phyloP scores from a whole-genome alignment of 2,888 invertebrate genomes.

The Dicyrtomina minuta region DNA sequence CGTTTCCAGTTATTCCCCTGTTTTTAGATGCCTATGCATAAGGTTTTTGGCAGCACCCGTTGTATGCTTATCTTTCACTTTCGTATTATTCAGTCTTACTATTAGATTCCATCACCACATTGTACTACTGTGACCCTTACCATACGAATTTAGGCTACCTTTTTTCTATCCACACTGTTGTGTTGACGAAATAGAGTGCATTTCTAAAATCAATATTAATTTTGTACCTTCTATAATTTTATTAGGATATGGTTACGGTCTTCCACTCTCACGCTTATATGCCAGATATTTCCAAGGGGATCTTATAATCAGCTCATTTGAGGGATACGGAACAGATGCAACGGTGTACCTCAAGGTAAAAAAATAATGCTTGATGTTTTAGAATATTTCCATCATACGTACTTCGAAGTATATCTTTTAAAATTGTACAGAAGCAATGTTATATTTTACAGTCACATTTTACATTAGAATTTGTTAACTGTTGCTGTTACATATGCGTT shows the following conservation, averaged over 20 bases:
- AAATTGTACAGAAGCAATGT: too few species aligned
- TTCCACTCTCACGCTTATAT: slow-evolving; percentile 93
- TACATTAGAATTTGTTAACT: not conserved
- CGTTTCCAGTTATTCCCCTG: too few species aligned
- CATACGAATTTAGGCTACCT: not conserved
- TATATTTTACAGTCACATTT: slow-evolving; percentile 1
- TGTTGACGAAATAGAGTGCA: not conserved
- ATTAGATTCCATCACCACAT: too few species aligned
- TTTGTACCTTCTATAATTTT: slow-evolving; percentile 17
- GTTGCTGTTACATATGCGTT: not conserved
- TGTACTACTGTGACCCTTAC: too few species aligned
- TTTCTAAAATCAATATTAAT: not conserved
- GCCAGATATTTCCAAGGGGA: slow-evolving; percentile 99
- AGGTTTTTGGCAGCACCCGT: too few species aligned
- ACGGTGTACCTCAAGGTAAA: slow-evolving; percentile 95
- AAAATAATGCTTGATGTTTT: slow-evolving; percentile 36
- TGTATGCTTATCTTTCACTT: too few species aligned
- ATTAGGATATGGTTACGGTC: slow-evolving; percentile 87
- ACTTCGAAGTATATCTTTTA: too few species aligned
- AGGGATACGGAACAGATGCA: slow-evolving; percentile 96
- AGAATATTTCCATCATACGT: too few species aligned
- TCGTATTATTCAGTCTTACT: too few species aligned
- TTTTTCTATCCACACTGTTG: not conserved
- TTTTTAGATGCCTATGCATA: too few species aligned
- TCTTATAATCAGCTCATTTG: slow-evolving; percentile 86